phyloP scores from a whole-genome alignment of 2,888 invertebrate genomes.

The Parnassius apollo region DNA sequence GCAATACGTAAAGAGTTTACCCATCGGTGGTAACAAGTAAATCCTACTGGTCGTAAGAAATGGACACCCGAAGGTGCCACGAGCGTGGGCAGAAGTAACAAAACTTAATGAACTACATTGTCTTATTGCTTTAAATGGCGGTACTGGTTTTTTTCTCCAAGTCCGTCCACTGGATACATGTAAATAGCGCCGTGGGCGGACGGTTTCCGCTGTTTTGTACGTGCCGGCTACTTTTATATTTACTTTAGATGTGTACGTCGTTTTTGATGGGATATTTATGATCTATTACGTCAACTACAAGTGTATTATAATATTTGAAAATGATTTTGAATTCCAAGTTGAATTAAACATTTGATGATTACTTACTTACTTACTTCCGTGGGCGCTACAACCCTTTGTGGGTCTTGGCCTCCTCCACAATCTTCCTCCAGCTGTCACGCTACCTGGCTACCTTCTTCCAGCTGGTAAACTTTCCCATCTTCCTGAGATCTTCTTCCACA shows the following conservation, averaged over 20 bases:
- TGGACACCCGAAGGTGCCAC: slow-evolving; percentile 42
- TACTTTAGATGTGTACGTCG: slow-evolving; percentile 14
- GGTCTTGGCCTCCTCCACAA: too few species aligned
- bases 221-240: slow-evolving; percentile 34
- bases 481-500: too few species aligned
- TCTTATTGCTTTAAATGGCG: slow-evolving; percentile 74
- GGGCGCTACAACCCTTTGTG: too few species aligned
- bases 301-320: background rate
- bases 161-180: slow-evolving; percentile 55
- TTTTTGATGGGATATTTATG: slow-evolving; percentile 22
- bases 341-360: too few species aligned
- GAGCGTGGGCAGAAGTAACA: slow-evolving; percentile 60
- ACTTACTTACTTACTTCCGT: too few species aligned
- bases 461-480: too few species aligned
- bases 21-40: too few species aligned
- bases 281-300: slow-evolving; percentile 6
- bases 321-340: too few species aligned
- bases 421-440: too few species aligned
- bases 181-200: slow-evolving; percentile 64
- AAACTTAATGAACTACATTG: slow-evolving; percentile 74
- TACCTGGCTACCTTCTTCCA: too few species aligned
- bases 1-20: too few species aligned
- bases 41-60: slow-evolving; percentile 36
- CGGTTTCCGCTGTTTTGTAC: slow-evolving; percentile 54
- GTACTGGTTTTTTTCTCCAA: slow-evolving; percentile 62